Conservation (phyloP, 2,888 invertebrate species). For the Rhingia rostrata region DNA sequence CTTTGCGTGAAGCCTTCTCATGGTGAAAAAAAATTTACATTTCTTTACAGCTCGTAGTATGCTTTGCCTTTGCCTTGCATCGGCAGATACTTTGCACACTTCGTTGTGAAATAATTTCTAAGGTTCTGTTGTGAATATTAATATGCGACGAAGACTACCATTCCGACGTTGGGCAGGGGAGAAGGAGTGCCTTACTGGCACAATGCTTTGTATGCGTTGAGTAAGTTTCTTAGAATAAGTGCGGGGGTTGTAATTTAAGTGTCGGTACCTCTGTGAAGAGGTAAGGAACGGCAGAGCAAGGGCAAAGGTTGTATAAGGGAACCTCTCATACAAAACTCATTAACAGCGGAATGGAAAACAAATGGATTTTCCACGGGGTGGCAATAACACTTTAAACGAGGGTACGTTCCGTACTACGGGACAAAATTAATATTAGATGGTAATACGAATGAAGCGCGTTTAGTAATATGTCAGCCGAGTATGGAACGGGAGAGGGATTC, state of each 20-base stretch:
- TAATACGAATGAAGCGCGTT: constrained; percentile 70
- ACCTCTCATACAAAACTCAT: constrained; percentile 62
- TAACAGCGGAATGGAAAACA: constrained; percentile 74
- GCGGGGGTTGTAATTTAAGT: constrained; percentile 68
- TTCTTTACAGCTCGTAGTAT: constrained; percentile 55
- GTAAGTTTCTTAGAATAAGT: constrained; percentile 55
- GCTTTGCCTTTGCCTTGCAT: constrained; percentile 51
- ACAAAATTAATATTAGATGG: constrained; percentile 71
- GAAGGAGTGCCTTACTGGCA: constrained; percentile 22
- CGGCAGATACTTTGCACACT: constrained; percentile 67
- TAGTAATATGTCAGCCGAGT: constrained; percentile 69
- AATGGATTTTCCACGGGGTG: constrained; percentile 74
- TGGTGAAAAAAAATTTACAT: constrained; percentile 65
- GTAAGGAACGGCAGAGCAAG: background rate
- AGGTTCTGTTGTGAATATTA: constrained; percentile 72
- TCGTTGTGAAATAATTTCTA: constrained; percentile 72
- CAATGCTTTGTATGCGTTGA: constrained; percentile 55
- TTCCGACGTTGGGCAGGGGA: background rate
- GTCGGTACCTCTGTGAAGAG: constrained; percentile 55
- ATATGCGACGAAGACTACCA: constrained; percentile 45
- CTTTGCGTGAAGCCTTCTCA: constrained; percentile 59
- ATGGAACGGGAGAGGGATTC: constrained; percentile 25
- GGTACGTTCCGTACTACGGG: constrained; percentile 39
- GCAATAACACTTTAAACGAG: constrained; percentile 65
- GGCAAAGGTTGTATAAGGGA: constrained; percentile 9